These are phyloP conservation scores for Drosophila sulfurigaster DNA, from an alignment of 1,140 invertebrate species.

Conservation along the genomic window DNA sequence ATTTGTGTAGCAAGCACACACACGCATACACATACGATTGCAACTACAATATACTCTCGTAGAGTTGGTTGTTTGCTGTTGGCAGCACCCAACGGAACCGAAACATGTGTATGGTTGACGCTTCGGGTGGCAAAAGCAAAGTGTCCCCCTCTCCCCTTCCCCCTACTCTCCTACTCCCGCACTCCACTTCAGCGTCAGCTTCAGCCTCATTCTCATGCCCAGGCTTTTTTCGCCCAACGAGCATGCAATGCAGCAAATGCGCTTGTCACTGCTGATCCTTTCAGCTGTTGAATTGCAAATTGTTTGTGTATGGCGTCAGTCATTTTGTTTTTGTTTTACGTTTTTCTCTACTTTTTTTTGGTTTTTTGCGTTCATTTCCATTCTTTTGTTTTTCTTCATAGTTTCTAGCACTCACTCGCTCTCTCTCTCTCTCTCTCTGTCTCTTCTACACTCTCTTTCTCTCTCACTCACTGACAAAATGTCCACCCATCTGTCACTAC, in stretches of 20 bases:
- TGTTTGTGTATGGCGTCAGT: conserved; percentile 76
- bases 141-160: not conserved
- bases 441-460: conserved; percentile 8
- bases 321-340: conserved; percentile 63
- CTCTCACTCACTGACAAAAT: conserved; percentile 66
- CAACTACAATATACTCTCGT: not conserved
- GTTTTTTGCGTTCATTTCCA: conserved; percentile 45
- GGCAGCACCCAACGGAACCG: conserved; percentile 5
- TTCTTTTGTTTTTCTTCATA: conserved; percentile 17
- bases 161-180: too few species aligned
- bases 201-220: not conserved
- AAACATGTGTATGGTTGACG: conserved; percentile 43
- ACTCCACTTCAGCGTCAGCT: not conserved
- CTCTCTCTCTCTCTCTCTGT: conserved; percentile 6
- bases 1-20: conserved; percentile 25
- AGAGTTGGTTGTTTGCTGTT: conserved; percentile 2
- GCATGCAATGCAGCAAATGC: conserved; percentile 59
- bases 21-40: not conserved
- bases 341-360: conserved; percentile 24
- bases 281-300: conserved; percentile 83
- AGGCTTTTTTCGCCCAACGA: conserved; percentile 12
- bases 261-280: conserved; percentile 80
- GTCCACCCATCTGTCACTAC: conserved; percentile 78
- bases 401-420: conserved; percentile 3
- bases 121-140: conserved; percentile 17